Base-by-base conservation (phyloP, 2,797 vertebrate genomes). In the Parauchenoglanis ngamensis region DNA sequence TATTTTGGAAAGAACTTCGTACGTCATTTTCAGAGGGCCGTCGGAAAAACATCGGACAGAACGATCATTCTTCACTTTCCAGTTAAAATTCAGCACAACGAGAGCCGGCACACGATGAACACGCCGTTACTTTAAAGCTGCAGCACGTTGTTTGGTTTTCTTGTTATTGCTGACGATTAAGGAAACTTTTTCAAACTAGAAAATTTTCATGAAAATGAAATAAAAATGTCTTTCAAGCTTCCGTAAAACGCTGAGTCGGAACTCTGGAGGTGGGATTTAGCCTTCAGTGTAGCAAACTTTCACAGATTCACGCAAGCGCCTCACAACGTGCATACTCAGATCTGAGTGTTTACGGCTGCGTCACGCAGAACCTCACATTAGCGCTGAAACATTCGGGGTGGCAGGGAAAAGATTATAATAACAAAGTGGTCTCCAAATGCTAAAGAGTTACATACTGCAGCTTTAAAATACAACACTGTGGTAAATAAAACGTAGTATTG, bases 401-500 rank as follows among this genome's bases (percentile, higher is more conserved):
- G 3, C 40, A 40, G 35, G 35, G 35, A 35, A 35, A 54, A 54
- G 15, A 77, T 54, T 28, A 56, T 4, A 72, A 23, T 52, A 23
- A 31, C 12, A n/a, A 54, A 25, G 44, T 46, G 72, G n/a, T 52
- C 11, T 31, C 6, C 15, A 35, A 65, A 82, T 19, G 7, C 3
- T 46, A 52, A 49, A 80, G n/a, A 3, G 3, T 49, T 49, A 65
- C 44, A 67, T 52, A 83, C 10, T 49, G 61, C 61, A 83, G 61
- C 44, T 49, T 67, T 82, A 82, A 82, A 82, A 52, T 82, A 67
- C 17, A 61, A 80, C 54, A 7, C 7, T 17, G 46, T n/a, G 25
- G 17, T 54, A 17, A 17, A 31, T 57, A 57, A 57, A 57, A 35
- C 52, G 10, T 2, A 76, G 54, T 54, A 77, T 10, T 19, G 23